These are phyloP conservation scores for Dolichoris vasculosae DNA, from an alignment of 1,140 invertebrate genomes.

Conservation along the genomic window DNA sequence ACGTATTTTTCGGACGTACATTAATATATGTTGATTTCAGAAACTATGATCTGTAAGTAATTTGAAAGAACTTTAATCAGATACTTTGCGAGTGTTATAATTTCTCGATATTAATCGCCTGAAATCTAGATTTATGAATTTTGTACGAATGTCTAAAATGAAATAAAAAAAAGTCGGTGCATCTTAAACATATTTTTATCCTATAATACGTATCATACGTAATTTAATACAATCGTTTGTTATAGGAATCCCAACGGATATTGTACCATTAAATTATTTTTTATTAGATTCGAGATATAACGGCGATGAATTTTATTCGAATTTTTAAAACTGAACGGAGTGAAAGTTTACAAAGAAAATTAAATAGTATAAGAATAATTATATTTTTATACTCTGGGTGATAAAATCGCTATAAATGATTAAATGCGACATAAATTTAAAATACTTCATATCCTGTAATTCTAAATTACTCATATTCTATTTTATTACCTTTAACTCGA, in stretches of 20 bases:
- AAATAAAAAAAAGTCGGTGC: background rate
- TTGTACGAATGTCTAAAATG: background rate
- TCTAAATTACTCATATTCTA: background rate
- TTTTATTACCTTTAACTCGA: background rate
- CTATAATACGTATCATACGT: too few species aligned
- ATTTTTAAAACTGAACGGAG: background rate
- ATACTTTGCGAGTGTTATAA: slow-evolving; percentile 19
- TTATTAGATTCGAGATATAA: background rate
- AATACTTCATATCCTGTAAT: slow-evolving; percentile 16
- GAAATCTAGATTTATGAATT: background rate
- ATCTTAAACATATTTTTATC: background rate
- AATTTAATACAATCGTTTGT: background rate
- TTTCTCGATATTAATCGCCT: slow-evolving; percentile 2
- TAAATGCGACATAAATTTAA: background rate
- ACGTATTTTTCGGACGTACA: slow-evolving; percentile 11
- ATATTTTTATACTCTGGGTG: background rate
- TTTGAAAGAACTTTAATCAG: slow-evolving; percentile 15
- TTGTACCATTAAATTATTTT: too few species aligned
- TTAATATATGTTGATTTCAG: background rate
- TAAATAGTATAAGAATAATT: background rate
- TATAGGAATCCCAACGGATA: background rate
- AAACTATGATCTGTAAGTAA: background rate
- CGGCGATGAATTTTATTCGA: background rate
- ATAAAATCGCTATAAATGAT: slow-evolving; percentile 5
- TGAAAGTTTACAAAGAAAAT: background rate